These are phyloP conservation scores for Papilio elwesi DNA, from an alignment of 2,888 invertebrate species.

Conservation along the genomic window DNA sequence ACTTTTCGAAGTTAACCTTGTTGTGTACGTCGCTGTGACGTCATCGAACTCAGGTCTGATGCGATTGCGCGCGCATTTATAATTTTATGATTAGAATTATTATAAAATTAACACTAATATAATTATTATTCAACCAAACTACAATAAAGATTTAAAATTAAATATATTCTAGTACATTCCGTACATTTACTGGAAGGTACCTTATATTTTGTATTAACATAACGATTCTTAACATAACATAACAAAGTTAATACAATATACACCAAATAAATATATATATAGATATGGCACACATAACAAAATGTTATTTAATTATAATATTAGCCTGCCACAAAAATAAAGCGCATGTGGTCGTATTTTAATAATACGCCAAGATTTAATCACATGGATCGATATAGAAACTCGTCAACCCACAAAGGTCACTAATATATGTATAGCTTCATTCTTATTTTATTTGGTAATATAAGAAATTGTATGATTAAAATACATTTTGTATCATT, in stretches of 20 bases:
- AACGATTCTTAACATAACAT: slow-evolving; percentile 29
- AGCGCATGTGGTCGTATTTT: background rate
- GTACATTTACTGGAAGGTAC: background rate
- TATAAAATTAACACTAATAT: too few species aligned
- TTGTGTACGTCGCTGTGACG: background rate
- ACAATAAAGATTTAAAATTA: slow-evolving; percentile 15
- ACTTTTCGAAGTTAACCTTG: background rate
- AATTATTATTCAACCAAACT: background rate
- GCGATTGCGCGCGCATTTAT: background rate
- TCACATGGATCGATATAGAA: background rate
- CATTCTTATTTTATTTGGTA: too few species aligned
- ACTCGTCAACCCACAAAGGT: too few species aligned
- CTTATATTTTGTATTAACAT: slow-evolving; percentile 28
- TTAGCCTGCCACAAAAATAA: slow-evolving; percentile 23
- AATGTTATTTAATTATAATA: slow-evolving; percentile 24
- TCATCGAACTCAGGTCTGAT: background rate
- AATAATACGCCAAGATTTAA: slow-evolving; percentile 5
- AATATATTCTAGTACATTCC: slow-evolving; percentile 26
- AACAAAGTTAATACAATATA: slow-evolving; percentile 35
- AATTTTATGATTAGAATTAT: background rate
- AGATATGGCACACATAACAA: slow-evolving; percentile 37
- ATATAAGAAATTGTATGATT: too few species aligned
- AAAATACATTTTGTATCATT: too few species aligned
- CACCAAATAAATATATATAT: slow-evolving; percentile 31
- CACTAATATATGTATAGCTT: too few species aligned